Evolutionary conservation across 2,113 vertebrate genomes (phyloP).

Genomic region (Misgurnus anguillicaudatus): DNA sequence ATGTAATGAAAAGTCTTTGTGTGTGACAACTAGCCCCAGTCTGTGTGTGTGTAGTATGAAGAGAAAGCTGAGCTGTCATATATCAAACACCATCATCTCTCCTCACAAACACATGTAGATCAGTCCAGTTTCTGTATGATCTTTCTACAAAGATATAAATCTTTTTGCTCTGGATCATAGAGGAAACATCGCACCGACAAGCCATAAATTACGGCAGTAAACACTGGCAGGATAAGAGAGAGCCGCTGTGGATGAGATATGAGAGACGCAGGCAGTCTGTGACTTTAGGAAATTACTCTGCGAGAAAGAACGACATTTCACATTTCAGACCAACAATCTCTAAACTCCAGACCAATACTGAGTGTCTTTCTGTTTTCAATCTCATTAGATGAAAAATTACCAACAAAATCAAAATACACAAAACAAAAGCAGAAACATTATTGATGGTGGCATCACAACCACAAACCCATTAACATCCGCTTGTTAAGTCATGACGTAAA

Average conservation of each 20-base stretch:
- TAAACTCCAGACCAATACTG: background rate
- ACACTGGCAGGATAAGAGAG: background rate
- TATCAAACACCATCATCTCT: too few species aligned
- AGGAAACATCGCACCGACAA: background rate
- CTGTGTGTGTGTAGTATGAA: too few species aligned
- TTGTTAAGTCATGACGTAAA: too few species aligned
- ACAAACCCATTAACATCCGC: too few species aligned
- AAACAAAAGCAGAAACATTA: background rate
- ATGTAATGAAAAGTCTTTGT: too few species aligned
- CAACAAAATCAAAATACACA: background rate
- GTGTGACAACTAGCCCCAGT: too few species aligned
- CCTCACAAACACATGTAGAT: too few species aligned
- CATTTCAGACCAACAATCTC: background rate
- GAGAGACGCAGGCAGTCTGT: too few species aligned
- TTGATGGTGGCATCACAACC: too few species aligned
- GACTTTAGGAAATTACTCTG: background rate
- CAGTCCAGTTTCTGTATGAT: too few species aligned
- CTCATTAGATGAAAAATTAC: too few species aligned
- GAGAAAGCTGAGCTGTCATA: too few species aligned
- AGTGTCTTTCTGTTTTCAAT: background rate
- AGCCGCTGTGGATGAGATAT: background rate
- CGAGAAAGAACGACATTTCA: background rate
- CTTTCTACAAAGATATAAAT: background rate
- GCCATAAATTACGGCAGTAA: background rate
- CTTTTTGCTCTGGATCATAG: background rate